Evolutionary conservation across 1,140 invertebrate species (phyloP), one percentile per base, ranked within the genome.

Genomic region (Galleria mellonella): DNA sequence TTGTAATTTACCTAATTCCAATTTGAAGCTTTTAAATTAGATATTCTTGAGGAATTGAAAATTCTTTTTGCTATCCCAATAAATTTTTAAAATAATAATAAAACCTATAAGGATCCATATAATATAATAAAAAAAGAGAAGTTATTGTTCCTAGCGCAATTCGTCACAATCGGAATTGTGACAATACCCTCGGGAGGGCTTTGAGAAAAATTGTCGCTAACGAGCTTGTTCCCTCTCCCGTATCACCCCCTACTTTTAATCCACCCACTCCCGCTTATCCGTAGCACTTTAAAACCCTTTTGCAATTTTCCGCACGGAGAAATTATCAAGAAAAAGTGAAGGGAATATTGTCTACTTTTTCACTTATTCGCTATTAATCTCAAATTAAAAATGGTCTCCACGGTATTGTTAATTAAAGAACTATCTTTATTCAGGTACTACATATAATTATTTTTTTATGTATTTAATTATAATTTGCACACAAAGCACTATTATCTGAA

Each of bases 171-270:
- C 73, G 71, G 65, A 66, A 77, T 72, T 71, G 62, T 81, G 64
- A 74, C 72, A 68, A 76, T 74, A 77, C 75, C 59, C 68, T 49
- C 52, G 71, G 63, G 71, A 71, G 53, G 63, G 73, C 72, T 82
- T 82, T 81, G 73, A 82, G 77, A 84, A 82, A 83, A 79, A 83
- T 79, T 75, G 77, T 83, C 72, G 70, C 74, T 84, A 84, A 81
- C 81, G 77, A 84, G 81, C 76, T 81, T 68, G 61, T 64, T 58
- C 61, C 32, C 43, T 47, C 53, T 14, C 28, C 47, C 49, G 17
- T 23, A 23, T 37, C 41, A 29, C 48, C 35, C 41, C 48, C 61
- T 46, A 58, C 59, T 66, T 67, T 73, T 75, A 77, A 77, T 74
- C 68, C 63, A 53, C 52, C 39, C 49, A 51, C 43, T 30, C 33